A percentile compares a stretch with the other conserved stretches of the same genome.
These are phyloP conservation scores for Odontocolon sp. DNA, from an alignment of 2,888 invertebrate genomes.

Conservation along the genomic window DNA sequence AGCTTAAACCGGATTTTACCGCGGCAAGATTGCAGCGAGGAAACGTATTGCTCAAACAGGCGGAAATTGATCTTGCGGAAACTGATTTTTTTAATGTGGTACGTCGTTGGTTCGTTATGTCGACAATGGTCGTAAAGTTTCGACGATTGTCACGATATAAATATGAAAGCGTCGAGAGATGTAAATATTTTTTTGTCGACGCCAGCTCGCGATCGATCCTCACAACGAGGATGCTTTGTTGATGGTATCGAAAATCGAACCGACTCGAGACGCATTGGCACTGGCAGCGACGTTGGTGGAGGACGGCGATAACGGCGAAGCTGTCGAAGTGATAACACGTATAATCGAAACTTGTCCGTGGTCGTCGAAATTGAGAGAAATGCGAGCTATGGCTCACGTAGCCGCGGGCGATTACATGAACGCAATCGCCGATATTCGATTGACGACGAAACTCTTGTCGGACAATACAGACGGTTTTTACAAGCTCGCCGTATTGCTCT, in stretches of 20 bases:
- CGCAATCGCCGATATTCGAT: slow-evolving; percentile 95
- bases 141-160: no score
- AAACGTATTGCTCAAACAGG: slow-evolving; percentile 94
- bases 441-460: slow-evolving; percentile 93
- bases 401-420: slow-evolving; percentile 89
- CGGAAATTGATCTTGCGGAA: slow-evolving; percentile 90
- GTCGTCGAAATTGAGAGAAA: slow-evolving; percentile 91
- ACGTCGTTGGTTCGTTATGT: slow-evolving; percentile 79
- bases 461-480: slow-evolving; percentile 95
- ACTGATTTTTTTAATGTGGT: slow-evolving; percentile 93
- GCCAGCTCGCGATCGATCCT: slow-evolving; percentile 87
- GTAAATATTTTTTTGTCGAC: slow-evolving; percentile 49
- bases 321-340: slow-evolving; percentile 85
- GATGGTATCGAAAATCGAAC: slow-evolving; percentile 86
- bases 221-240: slow-evolving; percentile 88
- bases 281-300: slow-evolving; percentile 85
- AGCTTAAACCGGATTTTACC: slow-evolving; percentile 96
- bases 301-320: slow-evolving; percentile 83
- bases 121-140: slow-evolving; percentile 18
- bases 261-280: slow-evolving; percentile 85
- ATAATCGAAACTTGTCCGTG: slow-evolving; percentile 94
- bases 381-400: slow-evolving; percentile 93
- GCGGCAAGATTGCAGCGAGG: slow-evolving; percentile 93
- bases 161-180: no score
- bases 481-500: slow-evolving; percentile 92